Evolutionary conservation across 2,113 vertebrate genomes (phyloP).

Genomic region (Dipodomys spectabilis): DNA sequence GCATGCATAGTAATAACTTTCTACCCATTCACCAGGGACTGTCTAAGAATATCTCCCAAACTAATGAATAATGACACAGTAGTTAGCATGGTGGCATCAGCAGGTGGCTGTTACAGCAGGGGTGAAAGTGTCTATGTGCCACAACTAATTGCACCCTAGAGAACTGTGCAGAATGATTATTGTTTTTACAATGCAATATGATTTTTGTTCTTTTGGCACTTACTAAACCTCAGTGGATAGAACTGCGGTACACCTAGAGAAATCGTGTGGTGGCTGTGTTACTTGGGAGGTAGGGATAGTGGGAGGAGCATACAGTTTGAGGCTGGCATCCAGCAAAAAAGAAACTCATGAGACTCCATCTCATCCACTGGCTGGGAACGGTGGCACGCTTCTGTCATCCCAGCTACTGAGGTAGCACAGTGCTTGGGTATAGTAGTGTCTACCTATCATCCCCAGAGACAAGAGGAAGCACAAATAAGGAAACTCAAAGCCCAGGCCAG

Average conservation of each 20-base stretch:
- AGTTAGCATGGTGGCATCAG: constrained; percentile 70
- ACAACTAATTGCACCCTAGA: constrained; percentile 61
- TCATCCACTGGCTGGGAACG: no score
- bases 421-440: no score
- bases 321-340: no score
- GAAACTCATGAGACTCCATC: no score
- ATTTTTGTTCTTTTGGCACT: not conserved
- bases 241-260: not conserved
- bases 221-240: not conserved
- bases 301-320: no score
- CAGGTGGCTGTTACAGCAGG: constrained; percentile 66
- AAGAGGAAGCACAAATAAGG: no score
- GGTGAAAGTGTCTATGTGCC: constrained; percentile 12
- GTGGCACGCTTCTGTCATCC: no score
- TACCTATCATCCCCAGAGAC: no score
- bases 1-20: not conserved
- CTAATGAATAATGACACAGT: constrained; percentile 65
- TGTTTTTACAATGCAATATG: not conserved
- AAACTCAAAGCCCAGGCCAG: no score
- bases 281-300: no score
- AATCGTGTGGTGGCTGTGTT: no score
- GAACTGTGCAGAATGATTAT: constrained; percentile 14
- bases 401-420: no score
- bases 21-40: constrained; percentile 19
- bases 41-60: constrained; percentile 14